Conservation (phyloP, 2,888 invertebrate genomes). For the Neria commutata region DNA sequence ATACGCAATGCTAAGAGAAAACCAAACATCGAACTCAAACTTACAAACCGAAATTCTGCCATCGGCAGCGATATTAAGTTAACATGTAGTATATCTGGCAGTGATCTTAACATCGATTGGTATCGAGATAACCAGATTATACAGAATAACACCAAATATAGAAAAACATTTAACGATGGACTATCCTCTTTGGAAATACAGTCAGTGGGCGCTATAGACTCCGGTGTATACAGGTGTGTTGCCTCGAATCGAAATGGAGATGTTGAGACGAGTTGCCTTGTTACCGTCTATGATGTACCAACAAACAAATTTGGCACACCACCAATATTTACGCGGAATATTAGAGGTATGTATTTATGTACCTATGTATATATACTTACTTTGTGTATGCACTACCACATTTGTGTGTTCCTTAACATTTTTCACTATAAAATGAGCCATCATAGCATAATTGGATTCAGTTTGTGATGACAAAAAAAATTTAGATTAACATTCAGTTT, state of each 20-base stretch:
- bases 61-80: constrained; percentile 77
- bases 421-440: too few relatives aligned
- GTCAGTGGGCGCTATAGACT: constrained; percentile 71
- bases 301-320: constrained; percentile 56
- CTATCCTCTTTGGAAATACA: constrained; percentile 73
- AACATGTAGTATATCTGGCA: constrained; percentile 77
- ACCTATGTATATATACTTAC: too few relatives aligned
- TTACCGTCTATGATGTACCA: constrained; percentile 60
- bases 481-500: too few relatives aligned
- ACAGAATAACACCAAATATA: constrained; percentile 45
- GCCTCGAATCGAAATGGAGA: constrained; percentile 69
- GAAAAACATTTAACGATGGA: constrained; percentile 67
- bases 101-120: constrained; percentile 75
- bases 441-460: too few relatives aligned
- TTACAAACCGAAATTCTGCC: constrained; percentile 78
- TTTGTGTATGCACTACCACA: too few relatives aligned
- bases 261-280: constrained; percentile 59
- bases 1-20: constrained; percentile 48
- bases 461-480: too few relatives aligned
- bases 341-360: constrained; percentile 54
- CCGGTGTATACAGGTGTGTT: constrained; percentile 80
- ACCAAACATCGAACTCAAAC: constrained; percentile 64
- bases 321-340: constrained; percentile 61
- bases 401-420: too few relatives aligned
- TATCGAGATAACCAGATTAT: constrained; percentile 72